Evolutionary conservation across 2,888 invertebrate genomes (phyloP).

Genomic region (Boloria euphrosyne): DNA sequence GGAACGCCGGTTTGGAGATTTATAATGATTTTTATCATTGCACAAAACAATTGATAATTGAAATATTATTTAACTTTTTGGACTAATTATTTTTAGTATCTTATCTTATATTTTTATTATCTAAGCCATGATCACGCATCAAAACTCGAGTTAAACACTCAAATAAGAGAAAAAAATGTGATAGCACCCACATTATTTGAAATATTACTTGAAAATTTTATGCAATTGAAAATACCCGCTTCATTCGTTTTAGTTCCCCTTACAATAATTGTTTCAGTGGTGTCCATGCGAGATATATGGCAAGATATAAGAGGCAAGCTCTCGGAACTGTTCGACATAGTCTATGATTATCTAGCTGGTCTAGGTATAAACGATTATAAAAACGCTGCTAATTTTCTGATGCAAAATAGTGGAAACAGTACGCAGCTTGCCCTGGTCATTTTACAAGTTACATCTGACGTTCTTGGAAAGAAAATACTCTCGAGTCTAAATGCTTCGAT

Average conservation of each 20-base stretch:
- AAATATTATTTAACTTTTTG: too few relatives aligned
- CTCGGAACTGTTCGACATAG: slow-evolving; percentile 64
- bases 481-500: slow-evolving; percentile 54
- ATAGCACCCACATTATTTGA: too few relatives aligned
- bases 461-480: slow-evolving; percentile 64
- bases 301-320: slow-evolving; percentile 60
- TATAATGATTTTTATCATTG: too few relatives aligned
- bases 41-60: too few relatives aligned
- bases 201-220: too few relatives aligned
- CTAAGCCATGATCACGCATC: too few relatives aligned
- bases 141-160: too few relatives aligned
- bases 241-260: neutral
- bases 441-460: slow-evolving; percentile 56
- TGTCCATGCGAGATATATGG: slow-evolving; percentile 72
- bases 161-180: too few relatives aligned
- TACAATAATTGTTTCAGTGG: slow-evolving; percentile 52
- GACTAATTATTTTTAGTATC: too few relatives aligned
- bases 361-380: slow-evolving; percentile 67
- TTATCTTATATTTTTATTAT: too few relatives aligned
- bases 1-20: too few relatives aligned
- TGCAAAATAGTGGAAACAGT: slow-evolving; percentile 47
- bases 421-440: slow-evolving; percentile 61
- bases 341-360: slow-evolving; percentile 70
- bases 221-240: slow-evolving; percentile 1
- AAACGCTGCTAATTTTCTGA: slow-evolving; percentile 57